Conservation (phyloP, 2,113 vertebrate species). For the Passer domesticus region DNA sequence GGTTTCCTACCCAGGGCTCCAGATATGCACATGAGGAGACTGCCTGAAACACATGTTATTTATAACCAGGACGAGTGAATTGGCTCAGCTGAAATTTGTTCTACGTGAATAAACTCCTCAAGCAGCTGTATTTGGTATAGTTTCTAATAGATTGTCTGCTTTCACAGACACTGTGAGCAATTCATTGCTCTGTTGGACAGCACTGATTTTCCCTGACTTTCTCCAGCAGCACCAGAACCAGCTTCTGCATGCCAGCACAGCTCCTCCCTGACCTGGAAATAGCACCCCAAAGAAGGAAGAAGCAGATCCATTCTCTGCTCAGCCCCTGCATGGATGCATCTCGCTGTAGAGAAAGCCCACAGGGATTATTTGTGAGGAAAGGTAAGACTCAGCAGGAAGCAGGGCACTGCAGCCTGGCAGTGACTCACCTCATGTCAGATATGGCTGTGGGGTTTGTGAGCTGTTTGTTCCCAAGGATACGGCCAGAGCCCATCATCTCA, state of each 20-base stretch:
- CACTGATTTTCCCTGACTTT: background rate
- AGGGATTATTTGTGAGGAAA: background rate
- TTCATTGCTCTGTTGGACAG: background rate
- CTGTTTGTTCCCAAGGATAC: background rate
- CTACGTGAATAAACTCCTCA: background rate
- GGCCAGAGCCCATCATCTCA: background rate
- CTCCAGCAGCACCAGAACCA: background rate
- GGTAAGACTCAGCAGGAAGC: background rate
- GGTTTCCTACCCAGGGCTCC: background rate
- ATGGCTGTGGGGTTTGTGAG: background rate
- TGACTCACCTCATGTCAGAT: background rate
- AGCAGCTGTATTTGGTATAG: background rate
- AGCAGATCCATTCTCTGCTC: background rate
- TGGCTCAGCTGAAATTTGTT: background rate
- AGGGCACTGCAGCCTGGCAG: background rate
- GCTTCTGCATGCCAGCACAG: background rate
- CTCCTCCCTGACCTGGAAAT: conserved; percentile 7
- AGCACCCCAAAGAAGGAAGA: background rate
- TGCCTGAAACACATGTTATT: background rate
- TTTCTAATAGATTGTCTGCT: background rate
- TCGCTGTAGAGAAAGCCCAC: background rate
- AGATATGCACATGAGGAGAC: background rate
- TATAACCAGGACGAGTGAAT: background rate
- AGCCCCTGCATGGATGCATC: background rate
- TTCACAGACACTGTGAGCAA: background rate